Percentiles rank a stretch among this genome's conserved stretches.
phyloP scores from a whole-genome alignment of 2,113 vertebrate species.

The Aplodontia rufa region DNA sequence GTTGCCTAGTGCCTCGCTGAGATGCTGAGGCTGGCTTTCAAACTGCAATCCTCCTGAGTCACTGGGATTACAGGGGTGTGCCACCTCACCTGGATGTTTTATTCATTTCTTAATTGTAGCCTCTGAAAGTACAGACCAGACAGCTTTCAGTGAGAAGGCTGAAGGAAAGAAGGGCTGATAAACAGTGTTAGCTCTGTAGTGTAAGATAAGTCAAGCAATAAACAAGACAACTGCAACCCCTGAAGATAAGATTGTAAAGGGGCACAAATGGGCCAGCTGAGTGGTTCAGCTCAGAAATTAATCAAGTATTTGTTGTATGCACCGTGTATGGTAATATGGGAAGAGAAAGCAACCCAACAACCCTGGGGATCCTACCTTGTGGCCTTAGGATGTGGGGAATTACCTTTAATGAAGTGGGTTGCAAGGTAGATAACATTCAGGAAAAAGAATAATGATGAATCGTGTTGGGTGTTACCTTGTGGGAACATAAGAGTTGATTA shows the following conservation, averaged over 20 bases:
- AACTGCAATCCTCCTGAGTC: too few relatives aligned
- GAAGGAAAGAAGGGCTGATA: constrained; percentile 5
- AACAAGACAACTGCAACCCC: background rate
- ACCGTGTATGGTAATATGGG: background rate
- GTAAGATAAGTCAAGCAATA: background rate
- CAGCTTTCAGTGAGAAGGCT: background rate
- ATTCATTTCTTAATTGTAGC: background rate
- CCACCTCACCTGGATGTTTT: too few relatives aligned
- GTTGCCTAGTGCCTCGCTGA: too few relatives aligned
- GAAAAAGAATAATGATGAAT: background rate
- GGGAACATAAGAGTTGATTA: background rate
- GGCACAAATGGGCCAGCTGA: too few relatives aligned
- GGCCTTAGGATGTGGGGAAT: background rate
- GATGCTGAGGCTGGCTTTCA: too few relatives aligned
- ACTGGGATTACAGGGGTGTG: too few relatives aligned
- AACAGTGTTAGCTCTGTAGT: background rate
- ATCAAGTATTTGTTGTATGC: background rate
- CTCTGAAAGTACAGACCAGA: background rate
- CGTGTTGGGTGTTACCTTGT: background rate
- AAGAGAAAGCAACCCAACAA: background rate
- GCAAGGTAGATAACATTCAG: background rate
- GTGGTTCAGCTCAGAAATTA: background rate
- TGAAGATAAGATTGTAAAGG: background rate
- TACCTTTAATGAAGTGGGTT: background rate
- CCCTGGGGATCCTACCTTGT: background rate